Evolutionary conservation across 2,113 vertebrate species (phyloP), one percentile per base, ranked within the genome.

Genomic region (Chamaetylas fuelleborni): DNA sequence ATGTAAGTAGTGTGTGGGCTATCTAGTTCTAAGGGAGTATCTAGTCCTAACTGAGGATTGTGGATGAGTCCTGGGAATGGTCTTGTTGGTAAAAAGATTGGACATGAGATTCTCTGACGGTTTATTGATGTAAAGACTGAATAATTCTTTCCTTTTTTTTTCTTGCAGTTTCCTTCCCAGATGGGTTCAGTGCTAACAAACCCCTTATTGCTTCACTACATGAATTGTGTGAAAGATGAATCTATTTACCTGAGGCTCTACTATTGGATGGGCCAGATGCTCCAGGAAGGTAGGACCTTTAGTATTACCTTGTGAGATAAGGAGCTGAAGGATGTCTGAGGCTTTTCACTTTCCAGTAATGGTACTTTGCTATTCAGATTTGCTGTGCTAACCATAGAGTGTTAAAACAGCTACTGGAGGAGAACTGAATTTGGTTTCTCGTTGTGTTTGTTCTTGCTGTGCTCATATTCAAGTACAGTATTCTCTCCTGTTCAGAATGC

Each of bases 121-220:
- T 38, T 81, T 88, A 10, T 7, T 91, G 33, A 38, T 29, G 14
- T 19, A 48, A 69, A 36, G 40, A 43, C 19, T 86, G 34, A 74
- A 71, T 72, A 70, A 64, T 70, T 81, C 0, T 45, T 34, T 57
- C 19, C 16, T 81, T 92, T 76, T 47, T 81, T 94, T 73, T 45
- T 80, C 69, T 95, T 96, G 79, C 96, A 99, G 99, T 98, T 99
- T 88, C 99, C 99, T 26, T 98, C 99, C 88, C 99, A 98, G 97
- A 99, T 99, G 98, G 99, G 99, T 61, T 99, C 99, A 38, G 98
- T 99, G 92, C 94, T 99, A 71, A 98, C 98, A 58, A 99, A 97
- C 81, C 98, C 98, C 71, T 96, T 99, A 76, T 94, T 99, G 5
- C 98, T 99, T 92, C 99, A 99, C 82, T 99, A 99, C 93, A 96